Evolutionary conservation across 2,113 vertebrate genomes (phyloP).

Genomic region (Neolamprologus variostigma): DNA sequence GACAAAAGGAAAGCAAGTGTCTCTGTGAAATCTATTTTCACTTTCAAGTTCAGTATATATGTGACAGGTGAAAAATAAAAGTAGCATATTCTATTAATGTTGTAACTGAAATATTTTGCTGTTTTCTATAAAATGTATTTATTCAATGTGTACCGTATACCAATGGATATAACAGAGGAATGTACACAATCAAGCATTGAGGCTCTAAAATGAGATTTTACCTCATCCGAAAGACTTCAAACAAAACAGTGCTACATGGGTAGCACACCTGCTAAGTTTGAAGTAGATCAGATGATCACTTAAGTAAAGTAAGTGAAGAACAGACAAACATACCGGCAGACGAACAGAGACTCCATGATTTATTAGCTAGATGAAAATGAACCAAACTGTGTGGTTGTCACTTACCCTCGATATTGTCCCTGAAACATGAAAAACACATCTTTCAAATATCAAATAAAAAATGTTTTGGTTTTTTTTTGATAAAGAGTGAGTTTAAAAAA

Average conservation of each 20-base stretch:
- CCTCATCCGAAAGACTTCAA: not conserved
- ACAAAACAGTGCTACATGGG: not conserved
- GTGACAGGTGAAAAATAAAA: not conserved
- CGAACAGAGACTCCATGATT: not conserved
- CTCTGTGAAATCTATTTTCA: not conserved
- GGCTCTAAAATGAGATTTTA: not conserved
- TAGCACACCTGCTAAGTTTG: not conserved
- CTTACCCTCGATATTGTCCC: slow-evolving; percentile 87
- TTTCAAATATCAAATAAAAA: not conserved
- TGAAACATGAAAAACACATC: slow-evolving; percentile 51
- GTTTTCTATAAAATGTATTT: not conserved
- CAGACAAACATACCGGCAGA: not conserved
- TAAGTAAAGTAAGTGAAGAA: not conserved
- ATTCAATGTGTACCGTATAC: not conserved
- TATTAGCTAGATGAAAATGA: not conserved
- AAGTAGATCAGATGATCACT: not conserved
- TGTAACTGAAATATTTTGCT: not conserved
- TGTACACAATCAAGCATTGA: not conserved
- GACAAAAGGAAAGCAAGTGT: not conserved
- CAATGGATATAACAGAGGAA: not conserved
- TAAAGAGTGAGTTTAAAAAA: not conserved
- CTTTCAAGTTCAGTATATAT: not conserved
- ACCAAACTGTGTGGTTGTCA: slow-evolving; percentile 11
- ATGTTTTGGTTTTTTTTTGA: not conserved
- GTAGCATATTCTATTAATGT: not conserved